phyloP scores from a whole-genome alignment of 2,888 invertebrate species.

The Stegana nigrithorax region DNA sequence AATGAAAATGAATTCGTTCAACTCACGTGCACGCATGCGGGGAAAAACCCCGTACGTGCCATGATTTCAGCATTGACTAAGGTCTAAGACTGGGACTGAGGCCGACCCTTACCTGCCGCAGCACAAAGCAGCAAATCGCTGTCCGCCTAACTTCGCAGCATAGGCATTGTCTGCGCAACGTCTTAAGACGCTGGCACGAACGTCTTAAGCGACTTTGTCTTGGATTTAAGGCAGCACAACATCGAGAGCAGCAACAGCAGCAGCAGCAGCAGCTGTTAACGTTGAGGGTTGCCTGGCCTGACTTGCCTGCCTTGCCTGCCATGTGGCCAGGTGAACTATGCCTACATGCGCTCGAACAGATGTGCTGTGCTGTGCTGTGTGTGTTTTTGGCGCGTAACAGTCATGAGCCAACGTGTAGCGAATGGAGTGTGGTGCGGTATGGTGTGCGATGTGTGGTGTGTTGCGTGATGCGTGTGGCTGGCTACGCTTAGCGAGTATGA shows the following conservation, averaged over 20 bases:
- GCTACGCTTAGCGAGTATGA: no score
- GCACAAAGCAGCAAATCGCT: background rate
- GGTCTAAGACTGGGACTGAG: no score
- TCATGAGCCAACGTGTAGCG: no score
- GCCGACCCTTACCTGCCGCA: background rate
- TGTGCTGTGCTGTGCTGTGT: no score
- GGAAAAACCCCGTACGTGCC: background rate
- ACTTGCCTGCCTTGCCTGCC: no score
- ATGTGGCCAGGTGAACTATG: constrained; percentile 58
- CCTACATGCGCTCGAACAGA: constrained; percentile 42
- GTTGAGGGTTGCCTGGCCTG: constrained; percentile 46
- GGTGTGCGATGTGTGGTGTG: background rate
- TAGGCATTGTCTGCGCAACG: background rate
- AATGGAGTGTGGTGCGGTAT: no score
- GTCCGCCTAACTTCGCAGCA: background rate
- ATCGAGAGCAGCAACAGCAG: background rate
- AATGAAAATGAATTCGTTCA: background rate
- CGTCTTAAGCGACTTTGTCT: background rate
- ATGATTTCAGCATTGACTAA: no score
- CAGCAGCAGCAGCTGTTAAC: constrained; percentile 50
- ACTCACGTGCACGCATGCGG: background rate
- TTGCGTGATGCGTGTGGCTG: background rate
- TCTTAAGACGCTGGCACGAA: background rate
- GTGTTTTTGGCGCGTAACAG: constrained; percentile 51
- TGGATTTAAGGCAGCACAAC: background rate